phyloP scores from a whole-genome alignment of 1,140 invertebrate genomes.

The Papilio glaucus region DNA sequence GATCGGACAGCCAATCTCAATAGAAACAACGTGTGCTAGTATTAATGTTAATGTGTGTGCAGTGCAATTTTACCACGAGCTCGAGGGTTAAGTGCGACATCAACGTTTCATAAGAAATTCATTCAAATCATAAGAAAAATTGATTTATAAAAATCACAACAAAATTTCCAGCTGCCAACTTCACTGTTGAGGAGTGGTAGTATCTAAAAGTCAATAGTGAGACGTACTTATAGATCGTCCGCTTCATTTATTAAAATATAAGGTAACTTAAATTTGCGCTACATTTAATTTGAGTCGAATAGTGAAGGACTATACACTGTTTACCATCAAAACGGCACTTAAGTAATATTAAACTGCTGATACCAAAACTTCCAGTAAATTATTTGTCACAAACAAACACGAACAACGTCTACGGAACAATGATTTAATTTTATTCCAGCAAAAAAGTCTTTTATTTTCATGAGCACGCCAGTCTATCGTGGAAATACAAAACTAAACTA shows the following conservation, averaged over 20 bases:
- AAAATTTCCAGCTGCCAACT: too few relatives aligned
- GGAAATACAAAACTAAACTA: slow-evolving; percentile 47
- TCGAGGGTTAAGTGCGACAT: too few relatives aligned
- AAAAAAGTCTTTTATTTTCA: slow-evolving; percentile 50
- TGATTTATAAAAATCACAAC: too few relatives aligned
- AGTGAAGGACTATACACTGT: background rate
- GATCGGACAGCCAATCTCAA: too few relatives aligned
- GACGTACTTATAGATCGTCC: too few relatives aligned
- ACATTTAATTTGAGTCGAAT: background rate
- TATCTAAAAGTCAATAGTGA: too few relatives aligned
- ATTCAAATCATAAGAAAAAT: too few relatives aligned
- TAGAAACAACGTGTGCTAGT: too few relatives aligned
- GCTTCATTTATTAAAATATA: background rate
- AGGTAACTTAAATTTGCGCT: background rate
- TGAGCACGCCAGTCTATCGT: slow-evolving; percentile 44
- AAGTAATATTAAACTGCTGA: slow-evolving; percentile 27
- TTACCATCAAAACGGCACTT: slow-evolving; percentile 1
- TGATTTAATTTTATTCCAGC: slow-evolving; percentile 46
- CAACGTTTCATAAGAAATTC: too few relatives aligned
- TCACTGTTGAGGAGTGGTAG: too few relatives aligned
- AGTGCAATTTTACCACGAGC: too few relatives aligned
- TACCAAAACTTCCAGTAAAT: slow-evolving; percentile 22
- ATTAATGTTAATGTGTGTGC: too few relatives aligned
- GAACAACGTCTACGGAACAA: slow-evolving; percentile 32
- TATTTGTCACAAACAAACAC: slow-evolving; percentile 38